A percentile compares a stretch with the other conserved stretches of the same genome.
Conservation (phyloP, 2,888 invertebrate species). For the Brassicogethes aeneus region DNA sequence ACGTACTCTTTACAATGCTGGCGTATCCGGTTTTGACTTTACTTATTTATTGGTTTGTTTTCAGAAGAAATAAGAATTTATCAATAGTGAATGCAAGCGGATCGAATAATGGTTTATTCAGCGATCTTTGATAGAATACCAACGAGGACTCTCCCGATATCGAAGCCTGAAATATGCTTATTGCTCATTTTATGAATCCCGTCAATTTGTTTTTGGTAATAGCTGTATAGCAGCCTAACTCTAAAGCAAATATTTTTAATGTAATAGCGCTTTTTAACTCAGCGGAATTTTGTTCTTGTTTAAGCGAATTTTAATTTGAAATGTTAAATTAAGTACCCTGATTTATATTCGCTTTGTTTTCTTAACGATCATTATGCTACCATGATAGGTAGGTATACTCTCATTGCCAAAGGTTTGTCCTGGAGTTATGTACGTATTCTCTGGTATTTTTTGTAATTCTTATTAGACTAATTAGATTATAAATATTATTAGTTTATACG, state of each 20-base stretch:
- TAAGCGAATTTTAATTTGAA: too few species aligned
- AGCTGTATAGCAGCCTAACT: background rate
- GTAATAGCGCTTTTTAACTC: too few species aligned
- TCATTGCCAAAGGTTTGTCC: too few species aligned
- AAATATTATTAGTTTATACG: too few species aligned
- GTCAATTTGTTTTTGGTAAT: conserved; percentile 10
- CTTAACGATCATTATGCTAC: too few species aligned
- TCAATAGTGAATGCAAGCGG: conserved; percentile 30
- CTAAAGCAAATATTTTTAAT: background rate
- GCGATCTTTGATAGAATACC: conserved; percentile 20
- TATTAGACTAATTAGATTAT: too few species aligned
- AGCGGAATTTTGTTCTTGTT: too few species aligned
- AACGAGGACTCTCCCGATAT: conserved; percentile 11
- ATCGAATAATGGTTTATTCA: conserved; percentile 27
- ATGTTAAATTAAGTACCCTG: too few species aligned
- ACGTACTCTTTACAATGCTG: conserved; percentile 35
- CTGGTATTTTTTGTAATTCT: too few species aligned
- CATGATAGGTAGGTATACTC: too few species aligned
- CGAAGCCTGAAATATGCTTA: conserved; percentile 8
- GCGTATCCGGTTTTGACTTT: conserved; percentile 27
- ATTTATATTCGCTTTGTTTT: too few species aligned
- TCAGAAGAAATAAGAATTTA: conserved; percentile 34
- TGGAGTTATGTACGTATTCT: too few species aligned
- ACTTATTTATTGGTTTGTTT: conserved; percentile 33
- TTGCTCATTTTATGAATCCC: conserved; percentile 12